These are phyloP conservation scores for Eleutherodactylus coqui DNA, from an alignment of 2,797 vertebrate species.

Conservation along the genomic window DNA sequence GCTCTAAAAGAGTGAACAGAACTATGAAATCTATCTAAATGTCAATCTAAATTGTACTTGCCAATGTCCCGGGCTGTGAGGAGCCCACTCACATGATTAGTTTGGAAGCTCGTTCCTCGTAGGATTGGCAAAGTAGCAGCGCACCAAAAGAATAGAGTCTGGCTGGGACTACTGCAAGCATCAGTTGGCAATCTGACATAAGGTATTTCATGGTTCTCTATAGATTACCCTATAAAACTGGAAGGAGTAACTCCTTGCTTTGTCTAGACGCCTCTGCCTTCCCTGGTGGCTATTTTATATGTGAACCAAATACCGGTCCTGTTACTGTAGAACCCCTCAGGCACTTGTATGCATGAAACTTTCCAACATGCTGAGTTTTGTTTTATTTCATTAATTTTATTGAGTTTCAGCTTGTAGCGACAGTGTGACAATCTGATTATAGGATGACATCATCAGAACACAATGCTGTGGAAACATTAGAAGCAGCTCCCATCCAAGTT, in stretches of 20 bases:
- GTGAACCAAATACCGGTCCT: background rate
- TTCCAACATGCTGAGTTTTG: slow-evolving; percentile 8
- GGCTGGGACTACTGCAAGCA: background rate
- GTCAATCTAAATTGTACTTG: background rate
- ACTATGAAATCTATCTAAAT: background rate
- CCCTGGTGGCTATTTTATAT: background rate
- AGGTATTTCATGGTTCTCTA: background rate
- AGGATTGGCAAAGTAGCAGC: background rate
- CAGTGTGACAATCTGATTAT: background rate
- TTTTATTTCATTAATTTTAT: slow-evolving; percentile 21
- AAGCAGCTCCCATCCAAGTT: background rate
- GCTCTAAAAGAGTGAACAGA: background rate
- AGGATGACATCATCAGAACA: background rate
- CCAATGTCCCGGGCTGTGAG: no score
- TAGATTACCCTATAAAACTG: background rate
- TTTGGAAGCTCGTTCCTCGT: background rate
- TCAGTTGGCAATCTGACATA: background rate
- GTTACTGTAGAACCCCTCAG: slow-evolving; percentile 8
- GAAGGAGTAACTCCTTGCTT: background rate
- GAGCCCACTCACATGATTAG: no score
- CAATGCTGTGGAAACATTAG: background rate
- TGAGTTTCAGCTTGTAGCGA: background rate
- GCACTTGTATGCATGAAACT: slow-evolving; percentile 4
- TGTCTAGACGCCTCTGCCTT: background rate
- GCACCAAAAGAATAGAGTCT: background rate